Evolutionary conservation across 2,888 invertebrate species (phyloP).

Genomic region (Drosophila pegasa): DNA sequence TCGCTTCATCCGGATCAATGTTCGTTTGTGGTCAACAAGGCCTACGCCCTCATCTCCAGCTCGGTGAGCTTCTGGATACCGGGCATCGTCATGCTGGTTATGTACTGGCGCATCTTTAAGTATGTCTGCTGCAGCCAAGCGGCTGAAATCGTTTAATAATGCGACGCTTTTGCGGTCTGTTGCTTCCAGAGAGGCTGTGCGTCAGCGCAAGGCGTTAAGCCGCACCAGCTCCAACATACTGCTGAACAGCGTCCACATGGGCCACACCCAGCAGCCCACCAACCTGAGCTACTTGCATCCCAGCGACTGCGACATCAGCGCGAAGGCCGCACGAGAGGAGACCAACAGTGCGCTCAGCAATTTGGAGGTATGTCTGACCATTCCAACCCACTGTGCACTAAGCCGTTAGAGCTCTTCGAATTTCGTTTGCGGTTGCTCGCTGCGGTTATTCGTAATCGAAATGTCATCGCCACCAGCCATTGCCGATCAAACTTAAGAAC

Average conservation of each 20-base stretch:
- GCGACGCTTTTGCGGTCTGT: conserved; percentile 15
- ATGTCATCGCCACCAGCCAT: too few species aligned
- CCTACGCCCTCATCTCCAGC: conserved; percentile 94
- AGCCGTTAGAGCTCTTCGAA: background rate
- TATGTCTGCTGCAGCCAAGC: conserved; percentile 59
- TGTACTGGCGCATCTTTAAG: conserved; percentile 93
- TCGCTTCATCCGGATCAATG: conserved; percentile 90
- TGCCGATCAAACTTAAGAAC: too few species aligned
- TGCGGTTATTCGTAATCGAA: background rate
- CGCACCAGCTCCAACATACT: conserved; percentile 94
- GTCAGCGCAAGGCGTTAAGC: conserved; percentile 92
- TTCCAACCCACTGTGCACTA: background rate
- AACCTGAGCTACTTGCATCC: conserved; percentile 88
- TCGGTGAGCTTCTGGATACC: conserved; percentile 97
- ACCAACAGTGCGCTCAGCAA: conserved; percentile 85
- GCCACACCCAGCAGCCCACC: conserved; percentile 90
- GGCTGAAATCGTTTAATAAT: conserved; percentile 26
- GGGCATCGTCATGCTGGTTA: conserved; percentile 95
- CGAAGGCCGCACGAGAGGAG: conserved; percentile 83
- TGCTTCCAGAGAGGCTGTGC: conserved; percentile 89
- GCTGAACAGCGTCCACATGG: conserved; percentile 93
- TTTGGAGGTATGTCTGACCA: conserved; percentile 82
- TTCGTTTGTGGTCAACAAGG: conserved; percentile 93
- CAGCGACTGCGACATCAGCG: conserved; percentile 86
- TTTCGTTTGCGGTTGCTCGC: background rate